Evolutionary conservation across 2,888 invertebrate species (phyloP).

Genomic region (Philonicus albiceps): DNA sequence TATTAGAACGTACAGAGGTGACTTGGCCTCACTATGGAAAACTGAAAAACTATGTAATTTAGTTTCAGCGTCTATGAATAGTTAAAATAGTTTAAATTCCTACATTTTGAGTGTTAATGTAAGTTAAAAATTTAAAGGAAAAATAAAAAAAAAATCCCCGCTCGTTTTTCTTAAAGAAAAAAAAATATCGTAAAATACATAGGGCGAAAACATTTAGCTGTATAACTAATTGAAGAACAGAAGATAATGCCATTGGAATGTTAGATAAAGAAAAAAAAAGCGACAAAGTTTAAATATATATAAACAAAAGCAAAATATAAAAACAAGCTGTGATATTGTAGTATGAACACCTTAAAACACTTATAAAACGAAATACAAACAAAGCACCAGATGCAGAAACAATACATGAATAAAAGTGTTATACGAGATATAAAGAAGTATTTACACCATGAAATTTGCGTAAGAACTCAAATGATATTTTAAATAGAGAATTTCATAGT

Average conservation of each 20-base stretch:
- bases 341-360: conserved; percentile 53
- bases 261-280: conserved; percentile 50
- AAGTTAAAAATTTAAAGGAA: background rate
- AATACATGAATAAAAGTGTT: conserved; percentile 28
- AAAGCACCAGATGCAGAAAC: conserved; percentile 28
- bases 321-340: conserved; percentile 57
- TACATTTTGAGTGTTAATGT: background rate
- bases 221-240: conserved; percentile 36
- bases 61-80: background rate
- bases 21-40: background rate
- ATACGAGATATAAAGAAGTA: conserved; percentile 30
- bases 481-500: conserved; percentile 45
- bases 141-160: background rate
- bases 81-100: background rate
- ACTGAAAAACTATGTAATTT: background rate
- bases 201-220: background rate
- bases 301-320: conserved; percentile 51
- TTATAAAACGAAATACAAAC: conserved; percentile 24
- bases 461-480: conserved; percentile 48
- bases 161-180: background rate
- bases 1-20: background rate
- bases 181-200: conserved; percentile 18
- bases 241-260: conserved; percentile 47
- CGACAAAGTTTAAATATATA: conserved; percentile 53
- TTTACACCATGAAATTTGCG: conserved; percentile 38